Evolutionary conservation across 1,140 invertebrate species (phyloP).

Genomic region (Drosophila grimshawi): DNA sequence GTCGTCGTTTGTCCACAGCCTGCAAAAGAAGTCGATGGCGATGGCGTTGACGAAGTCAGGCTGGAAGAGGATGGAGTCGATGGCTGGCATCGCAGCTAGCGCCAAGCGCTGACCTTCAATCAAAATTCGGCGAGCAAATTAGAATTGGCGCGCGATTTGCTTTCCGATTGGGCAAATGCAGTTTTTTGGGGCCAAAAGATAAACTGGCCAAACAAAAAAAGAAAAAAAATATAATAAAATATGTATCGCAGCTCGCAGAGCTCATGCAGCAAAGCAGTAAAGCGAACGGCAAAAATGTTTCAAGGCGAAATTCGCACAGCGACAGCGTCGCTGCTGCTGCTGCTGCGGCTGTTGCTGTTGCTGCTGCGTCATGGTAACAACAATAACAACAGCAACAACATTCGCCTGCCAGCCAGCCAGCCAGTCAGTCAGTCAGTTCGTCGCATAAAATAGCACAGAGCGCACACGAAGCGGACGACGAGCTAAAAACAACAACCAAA

Average conservation of each 20-base stretch:
- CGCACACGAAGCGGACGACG: conserved; percentile 65
- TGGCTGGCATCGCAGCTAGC: conserved; percentile 41
- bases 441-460: conserved; percentile 81
- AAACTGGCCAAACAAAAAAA: conserved; percentile 53
- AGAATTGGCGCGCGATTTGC: conserved; percentile 76
- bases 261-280: conserved; percentile 33
- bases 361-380: conserved; percentile 54
- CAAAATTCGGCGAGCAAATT: conserved; percentile 69
- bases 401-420: conserved; percentile 46
- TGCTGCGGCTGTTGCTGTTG: conserved; percentile 12
- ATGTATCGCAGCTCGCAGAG: conserved; percentile 34
- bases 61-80: background rate
- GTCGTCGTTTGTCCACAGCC: conserved; percentile 75
- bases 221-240: conserved; percentile 3
- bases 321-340: conserved; percentile 34
- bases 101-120: conserved; percentile 63
- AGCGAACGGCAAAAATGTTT: conserved; percentile 75
- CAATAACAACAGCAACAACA: conserved; percentile 53
- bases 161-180: conserved; percentile 61
- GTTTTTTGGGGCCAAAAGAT: conserved; percentile 72
- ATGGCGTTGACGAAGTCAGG: conserved; percentile 14
- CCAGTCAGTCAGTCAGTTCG: conserved; percentile 56
- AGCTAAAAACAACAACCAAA: conserved; percentile 67
- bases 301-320: conserved; percentile 77
- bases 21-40: conserved; percentile 48